Evolutionary conservation across 2,888 invertebrate species (phyloP), one percentile per base, ranked within the genome.

Genomic region (Pristionchus entomophagus): DNA sequence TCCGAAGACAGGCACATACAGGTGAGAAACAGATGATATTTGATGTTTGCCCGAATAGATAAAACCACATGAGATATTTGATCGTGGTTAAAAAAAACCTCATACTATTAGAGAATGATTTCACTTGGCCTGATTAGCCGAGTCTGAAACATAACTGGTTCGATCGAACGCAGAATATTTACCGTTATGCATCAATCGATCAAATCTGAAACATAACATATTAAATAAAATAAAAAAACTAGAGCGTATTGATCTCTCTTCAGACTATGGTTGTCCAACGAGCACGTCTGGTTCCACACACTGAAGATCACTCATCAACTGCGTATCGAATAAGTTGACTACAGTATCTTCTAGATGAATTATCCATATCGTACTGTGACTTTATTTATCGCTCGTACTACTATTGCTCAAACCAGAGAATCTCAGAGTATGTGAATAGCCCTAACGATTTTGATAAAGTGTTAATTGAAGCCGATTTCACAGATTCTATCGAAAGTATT

Each of bases 231-330:
- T n/a, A n/a, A n/a, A n/a, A n/a, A n/a, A n/a, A n/a, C n/a, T n/a
- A n/a, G n/a, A n/a, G n/a, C 19, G 12, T 2, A 6, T 73, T 73
- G 41, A 29, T 80, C 53, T 53, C 19, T 4, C 8, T 26, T 59
- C 82, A 89, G 91, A 32, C 77, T 93, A 19, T 92, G 92, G 92
- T 91, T 92, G 83, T 90, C 91, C 78, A 92, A 92, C 86, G 89
- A 93, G 84, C 92, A 92, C 86, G 92, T 93, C 38, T 92, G 92
- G 91, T 89, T 92, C 77, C 92, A 92, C 87, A 91, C 91, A 5
- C 89, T 92, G 56, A 92, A 91, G 78, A 83, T 90, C 69, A 89
- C 87, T 8, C 78, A 91, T 81, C 59, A 77, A n/a, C 84, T 90
- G 26, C 45, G 56, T 8, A 80, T 77, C 12, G 77, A 65, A 8